Evolutionary conservation across 2,888 invertebrate species (phyloP).

Genomic region (Vandiemenella viatica): DNA sequence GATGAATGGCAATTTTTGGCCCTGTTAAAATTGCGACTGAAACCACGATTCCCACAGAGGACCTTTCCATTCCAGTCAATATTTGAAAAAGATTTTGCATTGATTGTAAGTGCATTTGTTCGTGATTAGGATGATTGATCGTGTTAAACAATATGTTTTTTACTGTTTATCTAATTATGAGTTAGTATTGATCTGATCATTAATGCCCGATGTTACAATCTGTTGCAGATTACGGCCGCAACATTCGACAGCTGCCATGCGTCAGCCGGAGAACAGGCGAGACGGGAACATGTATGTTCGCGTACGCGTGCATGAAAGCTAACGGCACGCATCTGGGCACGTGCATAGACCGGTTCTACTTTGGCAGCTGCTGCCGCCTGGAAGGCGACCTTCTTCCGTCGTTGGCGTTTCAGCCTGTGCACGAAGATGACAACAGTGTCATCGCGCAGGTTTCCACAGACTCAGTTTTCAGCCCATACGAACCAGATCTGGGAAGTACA

Average conservation of each 20-base stretch:
- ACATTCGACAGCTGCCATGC: constrained; percentile 79
- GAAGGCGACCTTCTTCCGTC: constrained; percentile 17
- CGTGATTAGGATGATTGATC: no score
- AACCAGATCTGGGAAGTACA: neutral
- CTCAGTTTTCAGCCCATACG: constrained; percentile 24
- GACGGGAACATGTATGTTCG: constrained; percentile 85
- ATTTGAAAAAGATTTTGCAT: no score
- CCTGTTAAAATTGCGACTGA: no score
- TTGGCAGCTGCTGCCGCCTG: constrained; percentile 80
- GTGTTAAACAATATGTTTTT: no score
- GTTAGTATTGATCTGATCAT: no score
- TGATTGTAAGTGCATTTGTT: no score
- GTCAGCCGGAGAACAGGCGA: constrained; percentile 63
- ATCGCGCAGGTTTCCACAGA: constrained; percentile 34
- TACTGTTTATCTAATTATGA: no score
- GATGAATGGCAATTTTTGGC: no score
- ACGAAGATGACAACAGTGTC: constrained; percentile 42
- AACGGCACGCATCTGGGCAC: constrained; percentile 85
- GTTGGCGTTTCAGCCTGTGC: neutral
- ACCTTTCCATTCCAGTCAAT: no score
- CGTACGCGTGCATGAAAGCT: constrained; percentile 77
- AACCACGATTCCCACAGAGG: no score
- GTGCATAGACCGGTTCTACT: constrained; percentile 80
- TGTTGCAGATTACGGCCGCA: constrained; percentile 40
- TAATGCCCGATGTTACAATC: no score